These are phyloP conservation scores for Myoxocephalus aenaeus DNA, from an alignment of 2,797 vertebrate genomes.

Conservation along the genomic window DNA sequence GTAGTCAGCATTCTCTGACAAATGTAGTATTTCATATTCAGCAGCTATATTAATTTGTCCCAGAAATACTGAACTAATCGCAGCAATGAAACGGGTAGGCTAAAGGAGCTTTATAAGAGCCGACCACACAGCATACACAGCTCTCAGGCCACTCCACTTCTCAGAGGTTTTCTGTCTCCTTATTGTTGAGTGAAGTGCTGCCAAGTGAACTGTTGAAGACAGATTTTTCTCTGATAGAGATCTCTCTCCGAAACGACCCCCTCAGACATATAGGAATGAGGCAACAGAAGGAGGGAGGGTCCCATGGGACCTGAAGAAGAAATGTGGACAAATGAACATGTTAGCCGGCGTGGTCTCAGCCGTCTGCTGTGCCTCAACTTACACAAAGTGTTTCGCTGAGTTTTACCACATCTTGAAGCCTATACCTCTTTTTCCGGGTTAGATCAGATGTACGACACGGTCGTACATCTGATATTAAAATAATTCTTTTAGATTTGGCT, in stretches of 20 bases:
- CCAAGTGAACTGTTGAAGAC: conserved; percentile 77
- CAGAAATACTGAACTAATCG: conserved; percentile 1
- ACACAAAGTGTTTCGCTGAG: conserved; percentile 53
- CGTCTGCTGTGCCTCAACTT: conserved; percentile 71
- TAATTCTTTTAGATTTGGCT: neutral
- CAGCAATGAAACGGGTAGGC: conserved; percentile 8
- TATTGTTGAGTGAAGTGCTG: conserved; percentile 72
- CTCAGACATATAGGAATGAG: conserved; percentile 76
- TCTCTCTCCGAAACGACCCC: conserved; percentile 62
- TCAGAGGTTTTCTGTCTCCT: conserved; percentile 47
- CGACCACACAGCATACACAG: conserved; percentile 6
- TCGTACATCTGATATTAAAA: conserved; percentile 11
- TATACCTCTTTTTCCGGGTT: conserved; percentile 11
- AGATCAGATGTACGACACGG: neutral
- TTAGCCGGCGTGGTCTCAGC: conserved; percentile 74
- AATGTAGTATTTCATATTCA: conserved; percentile 3
- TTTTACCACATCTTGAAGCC: conserved; percentile 45
- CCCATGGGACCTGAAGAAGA: conserved; percentile 74
- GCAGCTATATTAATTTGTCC: conserved; percentile 9
- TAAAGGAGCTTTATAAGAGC: conserved; percentile 28
- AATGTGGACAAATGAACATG: conserved; percentile 84
- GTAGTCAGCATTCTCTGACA: neutral
- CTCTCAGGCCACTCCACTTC: conserved; percentile 38
- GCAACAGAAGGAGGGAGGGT: conserved; percentile 78
- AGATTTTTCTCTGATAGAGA: conserved; percentile 80